Evolutionary conservation across 2,113 vertebrate genomes (phyloP), one percentile per base, ranked within the genome.

Genomic region (Phrynosoma blainvillii): DNA sequence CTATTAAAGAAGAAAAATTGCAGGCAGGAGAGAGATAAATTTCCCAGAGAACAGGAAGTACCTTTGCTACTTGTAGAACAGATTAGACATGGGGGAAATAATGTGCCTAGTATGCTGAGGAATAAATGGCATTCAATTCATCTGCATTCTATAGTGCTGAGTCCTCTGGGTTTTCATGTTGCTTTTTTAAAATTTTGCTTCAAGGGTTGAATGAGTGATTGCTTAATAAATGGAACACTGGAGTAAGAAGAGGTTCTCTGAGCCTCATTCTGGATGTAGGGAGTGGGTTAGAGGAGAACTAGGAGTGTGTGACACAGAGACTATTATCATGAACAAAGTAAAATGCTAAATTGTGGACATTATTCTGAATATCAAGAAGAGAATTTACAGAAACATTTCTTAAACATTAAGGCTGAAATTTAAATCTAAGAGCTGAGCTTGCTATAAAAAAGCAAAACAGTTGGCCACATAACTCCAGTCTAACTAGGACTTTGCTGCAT

Each of bases 101-200:
- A 32, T 32, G 59, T 56, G 74, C 82, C 80, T 0, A 84, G 32
- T 65, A 25, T 52, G 89, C 86, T 18, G 85, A 84, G 66, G 54
- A 84, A 52, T 52, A 73, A 32, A 56, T 52, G 1, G 0, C 59
- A 13, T 90, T 86, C 79, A 30, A 47, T 32, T 0, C 21, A 0
- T 87, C 85, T 82, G 42, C 78, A 0, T 32, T 0, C 73, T 0
- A 12, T 76, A 91, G 89, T 93, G 92, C 91, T 92, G 70, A 86
- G 2, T 20, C 5, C 20, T 23, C 62, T 6, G 20, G 21, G 76
- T 84, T 14, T 42, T 90, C 88, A 2, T 0, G 1, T 1, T 42
- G 21, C 47, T 36, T 36, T 25, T 52, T 27, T 21, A 66, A 0
- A 9, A 0, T 70, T 32, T 27, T 16, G 0, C 85, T 83, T 56